These are phyloP conservation scores for Todus mexicanus DNA, from an alignment of 2,797 vertebrate species.

Conservation along the genomic window DNA sequence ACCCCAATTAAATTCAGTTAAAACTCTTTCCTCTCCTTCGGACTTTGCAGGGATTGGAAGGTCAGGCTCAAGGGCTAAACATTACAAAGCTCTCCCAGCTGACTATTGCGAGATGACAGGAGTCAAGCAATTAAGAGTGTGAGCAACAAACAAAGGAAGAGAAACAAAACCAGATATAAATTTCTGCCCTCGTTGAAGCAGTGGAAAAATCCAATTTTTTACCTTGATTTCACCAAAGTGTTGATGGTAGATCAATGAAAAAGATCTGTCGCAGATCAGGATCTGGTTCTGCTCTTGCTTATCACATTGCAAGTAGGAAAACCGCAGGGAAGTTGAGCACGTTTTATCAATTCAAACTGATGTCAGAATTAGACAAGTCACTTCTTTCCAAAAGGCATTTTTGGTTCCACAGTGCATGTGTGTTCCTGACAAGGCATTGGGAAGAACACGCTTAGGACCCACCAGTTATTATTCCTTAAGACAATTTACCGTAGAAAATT, in stretches of 20 bases:
- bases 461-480: background rate
- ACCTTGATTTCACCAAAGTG: background rate
- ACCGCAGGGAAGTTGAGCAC: background rate
- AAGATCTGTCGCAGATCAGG: background rate
- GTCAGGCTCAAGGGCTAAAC: constrained; percentile 67
- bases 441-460: background rate
- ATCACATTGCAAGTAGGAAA: background rate
- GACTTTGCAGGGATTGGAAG: constrained; percentile 33
- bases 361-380: background rate
- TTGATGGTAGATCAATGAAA: background rate
- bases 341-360: background rate
- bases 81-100: constrained; percentile 8
- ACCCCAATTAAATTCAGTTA: constrained; percentile 71
- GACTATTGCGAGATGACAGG: constrained; percentile 26
- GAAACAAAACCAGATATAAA: background rate
- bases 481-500: background rate
- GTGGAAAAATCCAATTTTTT: background rate
- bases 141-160: constrained; percentile 29
- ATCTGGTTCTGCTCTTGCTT: background rate
- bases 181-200: background rate
- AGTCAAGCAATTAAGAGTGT: constrained; percentile 61
- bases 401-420: background rate
- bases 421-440: background rate
- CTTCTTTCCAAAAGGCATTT: background rate
- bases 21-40: constrained; percentile 52